A percentile compares a stretch with the other conserved stretches of the same genome.
Evolutionary conservation across 2,797 vertebrate species (phyloP).

Genomic region (Manis javanica): DNA sequence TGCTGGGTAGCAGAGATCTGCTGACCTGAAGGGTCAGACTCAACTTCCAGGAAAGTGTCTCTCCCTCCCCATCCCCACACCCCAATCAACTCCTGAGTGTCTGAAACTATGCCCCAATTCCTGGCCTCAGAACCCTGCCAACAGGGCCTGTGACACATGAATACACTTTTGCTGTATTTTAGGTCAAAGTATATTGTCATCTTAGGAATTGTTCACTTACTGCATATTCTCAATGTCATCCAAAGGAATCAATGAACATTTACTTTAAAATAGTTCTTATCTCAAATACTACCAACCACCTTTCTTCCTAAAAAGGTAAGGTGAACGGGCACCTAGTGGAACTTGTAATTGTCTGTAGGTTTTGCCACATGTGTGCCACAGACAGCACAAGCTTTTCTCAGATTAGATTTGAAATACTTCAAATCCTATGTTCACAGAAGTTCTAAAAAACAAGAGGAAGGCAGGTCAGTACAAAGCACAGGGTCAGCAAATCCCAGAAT

Average conservation of each 20-base stretch:
- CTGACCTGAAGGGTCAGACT: background rate
- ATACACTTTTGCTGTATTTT: background rate
- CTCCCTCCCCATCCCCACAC: background rate
- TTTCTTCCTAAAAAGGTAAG: background rate
- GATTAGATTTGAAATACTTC: background rate
- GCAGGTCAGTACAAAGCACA: no score
- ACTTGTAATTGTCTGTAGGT: rapidly evolving
- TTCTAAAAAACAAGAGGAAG: background rate
- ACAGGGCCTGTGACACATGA: rapidly evolving
- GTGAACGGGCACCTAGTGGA: background rate
- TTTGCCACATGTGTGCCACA: background rate
- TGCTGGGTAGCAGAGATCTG: rapidly evolving
- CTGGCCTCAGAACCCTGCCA: background rate
- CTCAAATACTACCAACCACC: background rate
- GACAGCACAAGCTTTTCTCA: background rate
- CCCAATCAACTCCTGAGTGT: rapidly evolving
- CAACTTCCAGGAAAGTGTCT: rapidly evolving
- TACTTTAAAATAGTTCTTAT: background rate
- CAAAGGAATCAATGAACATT: background rate
- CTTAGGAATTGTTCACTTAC: background rate
- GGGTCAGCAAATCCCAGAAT: no score
- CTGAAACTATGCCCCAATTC: rapidly evolving
- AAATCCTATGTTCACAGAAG: background rate
- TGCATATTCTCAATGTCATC: background rate
- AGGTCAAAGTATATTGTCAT: background rate